Percentiles rank a stretch among this genome's conserved stretches.
phyloP scores from a whole-genome alignment of 2,113 vertebrate species.

The Pelecanoides urinatrix region DNA sequence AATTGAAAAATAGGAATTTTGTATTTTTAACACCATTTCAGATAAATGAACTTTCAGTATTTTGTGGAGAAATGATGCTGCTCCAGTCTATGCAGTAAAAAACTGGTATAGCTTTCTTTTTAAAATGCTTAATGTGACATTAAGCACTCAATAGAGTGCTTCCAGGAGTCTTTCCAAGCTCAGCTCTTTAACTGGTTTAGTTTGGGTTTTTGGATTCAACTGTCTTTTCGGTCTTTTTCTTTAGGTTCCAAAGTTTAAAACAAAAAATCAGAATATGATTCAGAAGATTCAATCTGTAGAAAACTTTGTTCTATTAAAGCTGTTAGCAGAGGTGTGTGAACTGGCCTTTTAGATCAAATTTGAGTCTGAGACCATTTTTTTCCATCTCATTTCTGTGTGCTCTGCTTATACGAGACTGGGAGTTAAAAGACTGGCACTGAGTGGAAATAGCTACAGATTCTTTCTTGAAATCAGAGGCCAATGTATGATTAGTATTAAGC shows the following conservation, averaged over 20 bases:
- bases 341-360: neutral
- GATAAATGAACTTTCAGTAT: neutral
- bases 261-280: neutral
- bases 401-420: neutral
- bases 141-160: neutral
- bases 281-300: neutral
- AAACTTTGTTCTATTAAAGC: neutral
- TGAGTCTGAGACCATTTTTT: neutral
- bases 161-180: neutral
- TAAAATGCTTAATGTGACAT: neutral
- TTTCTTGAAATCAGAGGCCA: neutral
- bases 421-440: neutral
- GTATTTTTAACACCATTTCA: neutral
- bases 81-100: neutral
- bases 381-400: neutral
- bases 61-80: neutral
- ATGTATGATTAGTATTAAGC: neutral
- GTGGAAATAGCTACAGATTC: neutral
- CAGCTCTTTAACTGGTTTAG: neutral
- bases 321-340: neutral
- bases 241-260: neutral
- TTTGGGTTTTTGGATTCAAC: neutral
- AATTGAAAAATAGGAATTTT: neutral
- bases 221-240: neutral
- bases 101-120: neutral